Percentiles rank a stretch among this genome's conserved stretches.
Evolutionary conservation across 2,113 vertebrate genomes (phyloP).

Genomic region (Andinoacara biseriatus): DNA sequence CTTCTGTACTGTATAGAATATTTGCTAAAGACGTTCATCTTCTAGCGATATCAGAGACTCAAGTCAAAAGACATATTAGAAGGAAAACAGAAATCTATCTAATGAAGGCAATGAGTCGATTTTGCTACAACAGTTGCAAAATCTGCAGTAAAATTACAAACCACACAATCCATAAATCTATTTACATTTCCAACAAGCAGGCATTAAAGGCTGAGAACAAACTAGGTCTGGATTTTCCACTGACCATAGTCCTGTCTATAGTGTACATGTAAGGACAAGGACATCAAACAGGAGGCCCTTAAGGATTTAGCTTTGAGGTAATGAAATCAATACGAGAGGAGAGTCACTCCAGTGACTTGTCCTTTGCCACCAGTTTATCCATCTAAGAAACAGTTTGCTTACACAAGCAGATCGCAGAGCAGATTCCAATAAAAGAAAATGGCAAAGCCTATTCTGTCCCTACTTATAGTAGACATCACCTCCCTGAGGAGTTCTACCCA

Average conservation of each 20-base stretch:
- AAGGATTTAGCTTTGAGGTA: constrained; percentile 47
- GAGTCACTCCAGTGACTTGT: constrained; percentile 47
- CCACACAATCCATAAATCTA: constrained; percentile 21
- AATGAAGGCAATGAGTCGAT: neutral
- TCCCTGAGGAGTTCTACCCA: constrained; percentile 5
- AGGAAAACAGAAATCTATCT: neutral
- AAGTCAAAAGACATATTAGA: neutral
- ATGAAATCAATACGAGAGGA: constrained; percentile 66
- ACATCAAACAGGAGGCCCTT: constrained; percentile 33
- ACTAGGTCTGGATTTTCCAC: neutral
- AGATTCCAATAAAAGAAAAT: constrained; percentile 49
- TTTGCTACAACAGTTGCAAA: neutral
- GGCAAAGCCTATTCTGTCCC: constrained; percentile 1
- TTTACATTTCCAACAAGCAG: neutral
- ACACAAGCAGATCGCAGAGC: constrained; percentile 54
- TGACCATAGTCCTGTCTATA: constrained; percentile 4
- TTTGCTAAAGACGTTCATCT: neutral
- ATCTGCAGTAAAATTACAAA: constrained; percentile 2
- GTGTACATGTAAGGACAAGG: constrained; percentile 29
- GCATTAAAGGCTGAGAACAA: neutral
- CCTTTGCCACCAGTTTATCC: constrained; percentile 47
- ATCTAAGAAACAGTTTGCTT: constrained; percentile 63
- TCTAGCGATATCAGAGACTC: neutral
- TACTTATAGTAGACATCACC: neutral
- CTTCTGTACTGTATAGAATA: no score